Base-by-base conservation (phyloP, 2,888 invertebrate genomes). In the Metopia argyrocephala region DNA sequence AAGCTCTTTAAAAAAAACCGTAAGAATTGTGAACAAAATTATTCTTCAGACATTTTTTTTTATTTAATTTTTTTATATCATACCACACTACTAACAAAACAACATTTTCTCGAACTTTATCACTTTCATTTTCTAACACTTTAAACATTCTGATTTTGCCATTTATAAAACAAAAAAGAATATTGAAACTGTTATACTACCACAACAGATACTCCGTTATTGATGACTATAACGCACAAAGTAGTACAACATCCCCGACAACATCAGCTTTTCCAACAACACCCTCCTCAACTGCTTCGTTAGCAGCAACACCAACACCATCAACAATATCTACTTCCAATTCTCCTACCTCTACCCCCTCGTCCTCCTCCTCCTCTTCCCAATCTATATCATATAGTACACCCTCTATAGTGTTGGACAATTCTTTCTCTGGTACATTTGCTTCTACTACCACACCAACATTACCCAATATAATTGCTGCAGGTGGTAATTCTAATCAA, bases 201-300 rank as follows among this genome's bases (percentile, higher is more conserved):
- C 66, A 23, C n/a, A n/a, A n/a, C 54, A 90, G 91, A 81, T 90
- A 90, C 85, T 89, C 91, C 65, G 86, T 90, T 12, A 84, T 89
- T 65, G 90, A 90, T 78, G 90, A 90, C 31, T 87, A 85, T 52
- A 87, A 88, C 3, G 90, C 89, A 80, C 86, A 88, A 23, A 87
- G 78, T 75, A 85, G 80, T 52, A 76, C 69, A 66, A 86, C 91
- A n/a, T 90, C 91, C 25, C 87, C 89, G 2, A 86, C 88, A 54
- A 88, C 91, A 81, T 86, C 90, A 3, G 85, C 89, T 21, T 54
- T 68, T 66, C 78, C 89, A 90, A 81, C 85, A 61, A 83, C 85
- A 46, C 86, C 83, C 18, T n/a, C n/a, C n/a, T 66, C 89, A 27
- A 84, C 84, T 18, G 82, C 71, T 52, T 82, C 83, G 50, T 71